Evolutionary conservation across 2,888 invertebrate species (phyloP), one percentile per base, ranked within the genome.

Genomic region (Nomada fabriciana): DNA sequence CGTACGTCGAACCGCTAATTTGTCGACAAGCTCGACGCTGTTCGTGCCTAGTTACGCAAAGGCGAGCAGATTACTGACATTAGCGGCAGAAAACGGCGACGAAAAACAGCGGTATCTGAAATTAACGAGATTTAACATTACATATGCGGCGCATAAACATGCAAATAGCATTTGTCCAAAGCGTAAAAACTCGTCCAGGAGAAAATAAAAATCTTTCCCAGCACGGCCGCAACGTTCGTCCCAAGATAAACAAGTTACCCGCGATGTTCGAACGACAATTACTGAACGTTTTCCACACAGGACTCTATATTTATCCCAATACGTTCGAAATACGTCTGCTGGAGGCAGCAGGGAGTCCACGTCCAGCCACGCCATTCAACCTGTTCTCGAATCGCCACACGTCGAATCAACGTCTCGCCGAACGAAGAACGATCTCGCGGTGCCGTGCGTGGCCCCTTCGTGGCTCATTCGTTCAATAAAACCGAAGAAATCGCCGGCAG

Each of bases 1-100:
- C 70, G 18, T 13, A 76, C 79, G 70, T 76, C 55, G 65, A 63
- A 72, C 75, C 57, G 69, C 81, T 52, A 84, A 86, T 86, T 82
- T 76, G 52, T 52, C 68, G 63, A 20, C 42, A 55, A 47, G 59
- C 70, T 36, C 11, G n/a, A 50, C 18, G n/a, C 53, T 20, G 36
- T 50, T 55, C 36, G 13, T 23, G 25, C 3, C 10, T 10, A 23
- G 20, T 50, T 29, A 20, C 47, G 18, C 20, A 18, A 71, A 53
- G 52, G 57, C 29, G 53, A 23, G 63, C 43, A 13, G 20, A 59
- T 42, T 36, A 36, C 36, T 36, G 36, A 36, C 36, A 36, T 36
- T 53, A 53, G 20, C n/a, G n/a, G 20, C n/a, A n/a, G n/a, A 15
- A 53, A 15, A 18, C 13, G 2, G 53, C 53, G 53, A 53, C n/a